phyloP scores from a whole-genome alignment of 2,797 vertebrate genomes.

The Parotocinclus haroldoi region DNA sequence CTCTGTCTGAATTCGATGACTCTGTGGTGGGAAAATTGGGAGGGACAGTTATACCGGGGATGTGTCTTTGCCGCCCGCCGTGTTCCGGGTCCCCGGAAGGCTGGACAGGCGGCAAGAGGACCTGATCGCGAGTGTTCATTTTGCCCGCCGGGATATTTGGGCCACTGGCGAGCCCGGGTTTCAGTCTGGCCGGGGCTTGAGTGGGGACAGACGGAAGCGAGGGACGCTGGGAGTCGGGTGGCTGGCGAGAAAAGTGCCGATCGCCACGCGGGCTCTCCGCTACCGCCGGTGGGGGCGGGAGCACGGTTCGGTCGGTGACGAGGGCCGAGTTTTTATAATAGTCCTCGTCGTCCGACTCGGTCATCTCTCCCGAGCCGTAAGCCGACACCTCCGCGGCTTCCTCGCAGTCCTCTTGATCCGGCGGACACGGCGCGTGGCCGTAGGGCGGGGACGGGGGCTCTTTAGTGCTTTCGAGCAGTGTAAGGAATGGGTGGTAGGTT shows the following conservation, averaged over 20 bases:
- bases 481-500: constrained; percentile 84
- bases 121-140: constrained; percentile 89
- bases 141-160: constrained; percentile 85
- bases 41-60: constrained; percentile 78
- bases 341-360: constrained; percentile 91
- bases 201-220: constrained; percentile 66
- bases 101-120: constrained; percentile 72
- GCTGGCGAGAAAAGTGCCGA: constrained; percentile 66
- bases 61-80: constrained; percentile 65
- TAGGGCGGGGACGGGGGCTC: constrained; percentile 81
- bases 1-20: constrained; percentile 82
- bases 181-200: constrained; percentile 63
- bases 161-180: constrained; percentile 59
- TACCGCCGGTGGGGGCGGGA: constrained; percentile 74
- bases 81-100: constrained; percentile 75
- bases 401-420: constrained; percentile 89
- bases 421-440: constrained; percentile 73
- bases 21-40: constrained; percentile 89
- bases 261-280: constrained; percentile 68
- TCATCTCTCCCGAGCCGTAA: constrained; percentile 89
- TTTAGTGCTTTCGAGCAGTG: constrained; percentile 85
- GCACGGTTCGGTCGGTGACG: constrained; percentile 86
- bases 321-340: constrained; percentile 85
- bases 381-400: constrained; percentile 87
- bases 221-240: constrained; percentile 69